Conservation (phyloP, 2,888 invertebrate genomes). For the Andrena flavipes region DNA sequence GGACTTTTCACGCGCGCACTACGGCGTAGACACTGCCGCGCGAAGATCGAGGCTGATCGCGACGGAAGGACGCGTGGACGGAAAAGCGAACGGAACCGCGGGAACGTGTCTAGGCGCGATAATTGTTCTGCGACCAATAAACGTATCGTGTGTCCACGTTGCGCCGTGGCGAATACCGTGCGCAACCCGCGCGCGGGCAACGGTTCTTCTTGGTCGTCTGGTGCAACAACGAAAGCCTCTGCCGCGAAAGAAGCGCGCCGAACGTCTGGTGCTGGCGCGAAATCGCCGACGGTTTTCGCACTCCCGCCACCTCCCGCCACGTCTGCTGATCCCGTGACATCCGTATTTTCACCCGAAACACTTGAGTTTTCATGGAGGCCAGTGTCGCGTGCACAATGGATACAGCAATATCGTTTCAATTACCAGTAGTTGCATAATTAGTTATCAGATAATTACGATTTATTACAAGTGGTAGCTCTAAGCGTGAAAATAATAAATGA, state of each 20-base stretch:
- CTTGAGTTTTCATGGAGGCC: conserved; percentile 8
- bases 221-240: conserved; percentile 22
- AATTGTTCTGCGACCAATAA: conserved; percentile 28
- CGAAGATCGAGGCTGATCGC: conserved; percentile 1
- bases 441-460: no score
- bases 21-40: background rate
- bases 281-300: conserved; percentile 46
- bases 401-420: background rate
- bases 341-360: conserved; percentile 31
- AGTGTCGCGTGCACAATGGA: background rate
- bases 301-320: conserved; percentile 40
- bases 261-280: conserved; percentile 54
- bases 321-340: conserved; percentile 13
- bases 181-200: conserved; percentile 8
- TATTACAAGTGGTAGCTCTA: no score
- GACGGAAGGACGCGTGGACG: background rate
- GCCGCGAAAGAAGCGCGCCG: conserved; percentile 51
- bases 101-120: conserved; percentile 2
- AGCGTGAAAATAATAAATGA: no score
- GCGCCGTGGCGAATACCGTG: background rate
- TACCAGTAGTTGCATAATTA: no score
- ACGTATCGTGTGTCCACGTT: conserved; percentile 21
- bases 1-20: background rate
- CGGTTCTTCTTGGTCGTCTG: conserved; percentile 30
- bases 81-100: conserved; percentile 5